Evolutionary conservation across 2,113 vertebrate genomes (phyloP), one percentile per base, ranked within the genome.

Genomic region (Bostrychus sinensis): DNA sequence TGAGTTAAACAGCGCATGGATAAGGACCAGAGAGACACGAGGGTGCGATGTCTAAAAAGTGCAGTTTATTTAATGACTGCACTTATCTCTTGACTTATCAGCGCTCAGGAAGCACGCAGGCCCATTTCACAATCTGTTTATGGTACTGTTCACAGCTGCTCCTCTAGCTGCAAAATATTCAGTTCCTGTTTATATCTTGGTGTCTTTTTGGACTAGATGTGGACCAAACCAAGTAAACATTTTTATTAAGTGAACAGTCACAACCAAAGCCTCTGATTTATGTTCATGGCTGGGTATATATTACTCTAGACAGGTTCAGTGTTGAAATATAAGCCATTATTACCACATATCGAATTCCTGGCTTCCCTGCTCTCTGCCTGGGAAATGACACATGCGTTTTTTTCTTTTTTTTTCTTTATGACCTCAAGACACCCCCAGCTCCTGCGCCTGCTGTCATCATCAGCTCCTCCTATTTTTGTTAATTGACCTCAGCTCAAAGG

Each of bases 401-500:
- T 54, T 25, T 16, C n/a, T n/a, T n/a, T n/a, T n/a, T n/a, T n/a
- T n/a, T 20, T 0, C 17, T 36, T 32, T 0, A n/a, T 37, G 26
- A 32, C 13, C 1, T 11, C 14, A n/a, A 17, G 25, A 55, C 73
- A 34, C 41, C 11, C 10, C n/a, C 42, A 17, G 14, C 37, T 61
- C 56, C 39, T 37, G 23, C 3, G 7, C 16, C 60, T 48, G 62
- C 66, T 45, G 56, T 60, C 70, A 66, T 66, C 54, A 22, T 34
- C 16, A 20, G 22, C 20, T 14, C 23, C 42, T 23, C 4, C 20
- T 30, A 20, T 55, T 57, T 26, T 16, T 12, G 34, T 19, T 3
- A 19, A 25, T 22, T 57, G 56, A 57, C 12, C 37, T 57, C 36
- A 8, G 8, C 50, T 38, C 46, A 19, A 13, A 25, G 34, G 51